These are phyloP conservation scores for Dysmachus trigonus DNA, from an alignment of 2,888 invertebrate species.

Conservation along the genomic window DNA sequence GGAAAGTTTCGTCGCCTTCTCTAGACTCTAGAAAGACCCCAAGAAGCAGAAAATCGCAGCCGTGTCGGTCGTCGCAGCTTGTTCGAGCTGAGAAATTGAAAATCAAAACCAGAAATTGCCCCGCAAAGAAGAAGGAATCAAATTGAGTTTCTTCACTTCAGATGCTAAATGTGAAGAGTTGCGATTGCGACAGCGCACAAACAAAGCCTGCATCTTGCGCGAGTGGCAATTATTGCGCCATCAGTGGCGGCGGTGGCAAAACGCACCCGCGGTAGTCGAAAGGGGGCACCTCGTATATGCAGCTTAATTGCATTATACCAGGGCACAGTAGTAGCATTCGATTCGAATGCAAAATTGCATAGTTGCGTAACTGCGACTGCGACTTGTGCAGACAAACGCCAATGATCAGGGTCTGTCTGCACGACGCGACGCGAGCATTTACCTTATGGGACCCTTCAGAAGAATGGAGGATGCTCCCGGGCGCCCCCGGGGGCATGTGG, in stretches of 20 bases:
- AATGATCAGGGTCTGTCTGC: background rate
- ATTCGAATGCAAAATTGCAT: background rate
- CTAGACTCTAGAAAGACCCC: background rate
- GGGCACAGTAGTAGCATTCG: background rate
- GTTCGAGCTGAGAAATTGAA: background rate
- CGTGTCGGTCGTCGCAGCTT: too few species aligned
- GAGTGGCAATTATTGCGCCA: background rate
- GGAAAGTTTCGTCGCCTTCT: background rate
- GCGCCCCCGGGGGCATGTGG: background rate
- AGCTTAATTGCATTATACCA: background rate
- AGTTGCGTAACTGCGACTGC: background rate
- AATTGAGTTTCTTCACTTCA: background rate
- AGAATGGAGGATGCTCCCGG: background rate
- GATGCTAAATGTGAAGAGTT: background rate
- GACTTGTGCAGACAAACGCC: background rate
- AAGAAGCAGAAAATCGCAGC: background rate
- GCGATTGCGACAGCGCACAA: background rate
- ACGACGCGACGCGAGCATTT: background rate
- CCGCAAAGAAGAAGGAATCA: background rate
- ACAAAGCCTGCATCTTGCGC: background rate
- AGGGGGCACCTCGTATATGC: background rate
- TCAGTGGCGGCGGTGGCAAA: background rate
- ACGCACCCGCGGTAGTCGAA: background rate
- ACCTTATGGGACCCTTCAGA: background rate
- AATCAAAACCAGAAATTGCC: background rate